Percentiles rank a stretch among this genome's conserved stretches.
These are phyloP conservation scores for Spheniscus humboldti DNA, from an alignment of 2,797 vertebrate species.

Conservation along the genomic window DNA sequence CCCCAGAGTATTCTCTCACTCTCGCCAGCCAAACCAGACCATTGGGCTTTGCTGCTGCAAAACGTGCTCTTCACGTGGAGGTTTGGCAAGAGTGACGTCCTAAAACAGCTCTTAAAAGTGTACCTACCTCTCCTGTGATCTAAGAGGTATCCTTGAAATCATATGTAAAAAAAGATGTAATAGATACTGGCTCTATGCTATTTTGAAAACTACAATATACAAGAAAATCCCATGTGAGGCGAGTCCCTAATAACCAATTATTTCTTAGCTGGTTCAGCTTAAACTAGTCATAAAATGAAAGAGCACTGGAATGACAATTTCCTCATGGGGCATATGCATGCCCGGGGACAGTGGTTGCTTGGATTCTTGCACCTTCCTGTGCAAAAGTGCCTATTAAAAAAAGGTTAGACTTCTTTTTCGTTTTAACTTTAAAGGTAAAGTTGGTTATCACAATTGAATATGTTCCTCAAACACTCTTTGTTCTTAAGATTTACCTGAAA, in stretches of 20 bases:
- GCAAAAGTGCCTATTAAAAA: background rate
- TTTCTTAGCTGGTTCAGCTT: background rate
- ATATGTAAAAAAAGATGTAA: background rate
- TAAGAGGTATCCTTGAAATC: background rate
- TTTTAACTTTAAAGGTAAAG: background rate
- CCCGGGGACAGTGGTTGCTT: background rate
- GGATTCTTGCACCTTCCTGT: background rate
- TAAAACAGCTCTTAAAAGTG: background rate
- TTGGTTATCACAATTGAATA: background rate
- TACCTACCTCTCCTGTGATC: background rate
- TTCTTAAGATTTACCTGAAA: background rate
- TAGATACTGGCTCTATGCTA: background rate
- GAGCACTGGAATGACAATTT: background rate
- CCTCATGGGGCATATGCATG: background rate
- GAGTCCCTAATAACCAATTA: background rate
- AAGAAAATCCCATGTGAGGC: background rate
- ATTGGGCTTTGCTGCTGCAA: background rate
- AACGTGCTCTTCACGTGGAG: background rate
- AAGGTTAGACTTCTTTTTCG: background rate
- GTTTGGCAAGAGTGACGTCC: background rate
- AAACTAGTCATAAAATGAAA: background rate
- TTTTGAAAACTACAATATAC: background rate
- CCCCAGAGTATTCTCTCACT: background rate
- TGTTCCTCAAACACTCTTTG: background rate
- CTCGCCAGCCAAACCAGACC: background rate